These are phyloP conservation scores for crab-eating macaque (Macaca fascicularis) DNA, from an alignment of 2,113 vertebrate genomes.

Conservation along the genomic window T2T-MFA8v1.1 NC_088381.1:99150001-99150500, in stretches of 20 bases:
- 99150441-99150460: conserved; percentile 12
- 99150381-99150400: background rate
- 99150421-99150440: background rate
- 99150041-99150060: too few species aligned
- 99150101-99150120: too few species aligned
- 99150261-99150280: conserved; percentile 34
- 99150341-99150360: conserved; percentile 28
- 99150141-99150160: too few species aligned
- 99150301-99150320: conserved; percentile 6
- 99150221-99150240: background rate
- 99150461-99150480: background rate
- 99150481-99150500: conserved; percentile 1
- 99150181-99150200: background rate
- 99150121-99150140: too few species aligned
- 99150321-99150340: conserved; percentile 10
- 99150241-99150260: background rate
- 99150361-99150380: background rate
- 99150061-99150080: too few species aligned
- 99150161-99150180: background rate
- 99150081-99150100: too few species aligned
- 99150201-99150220: background rate
- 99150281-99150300: background rate
- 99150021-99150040: too few species aligned
- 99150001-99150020: too few species aligned
- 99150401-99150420: background rate